These are phyloP conservation scores for Morpho deidamia DNA, from an alignment of 2,888 invertebrate species.

Conservation along the genomic window DNA sequence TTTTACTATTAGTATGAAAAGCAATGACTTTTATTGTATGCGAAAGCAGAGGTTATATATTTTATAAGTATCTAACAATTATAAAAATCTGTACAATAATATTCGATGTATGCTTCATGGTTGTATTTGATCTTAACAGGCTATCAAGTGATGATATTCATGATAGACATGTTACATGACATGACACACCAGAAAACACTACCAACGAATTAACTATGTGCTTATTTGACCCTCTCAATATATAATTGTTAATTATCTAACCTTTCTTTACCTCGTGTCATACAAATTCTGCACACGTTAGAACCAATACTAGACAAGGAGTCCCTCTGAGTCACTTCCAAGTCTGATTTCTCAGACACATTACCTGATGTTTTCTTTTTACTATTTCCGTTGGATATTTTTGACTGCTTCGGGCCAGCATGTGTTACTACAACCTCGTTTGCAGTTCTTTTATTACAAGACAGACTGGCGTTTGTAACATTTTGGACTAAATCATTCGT, in stretches of 20 bases:
- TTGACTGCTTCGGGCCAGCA: slow-evolving; percentile 44
- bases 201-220: too few relatives aligned
- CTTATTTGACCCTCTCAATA: too few relatives aligned
- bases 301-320: slow-evolving; percentile 76
- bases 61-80: too few relatives aligned
- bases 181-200: too few relatives aligned
- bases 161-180: too few relatives aligned
- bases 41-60: too few relatives aligned
- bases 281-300: slow-evolving; percentile 82
- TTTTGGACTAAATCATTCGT: slow-evolving; percentile 33
- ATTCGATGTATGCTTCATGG: too few relatives aligned
- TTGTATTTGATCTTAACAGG: too few relatives aligned
- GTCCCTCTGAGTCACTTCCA: slow-evolving; percentile 49
- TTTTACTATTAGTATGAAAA: too few relatives aligned
- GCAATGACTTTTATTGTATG: too few relatives aligned
- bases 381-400: slow-evolving; percentile 37
- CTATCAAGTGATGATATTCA: too few relatives aligned
- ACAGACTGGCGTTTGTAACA: slow-evolving; percentile 35
- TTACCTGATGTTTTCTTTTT: slow-evolving; percentile 56
- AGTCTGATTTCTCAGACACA: slow-evolving; percentile 54
- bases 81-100: too few relatives aligned
- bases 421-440: slow-evolving; percentile 51
- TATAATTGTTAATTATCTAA: slow-evolving; percentile 24
- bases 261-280: slow-evolving; percentile 70
- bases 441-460: slow-evolving; percentile 25